Conservation (phyloP, 2,888 invertebrate genomes). For the Stenchaetothrips biformis region DNA sequence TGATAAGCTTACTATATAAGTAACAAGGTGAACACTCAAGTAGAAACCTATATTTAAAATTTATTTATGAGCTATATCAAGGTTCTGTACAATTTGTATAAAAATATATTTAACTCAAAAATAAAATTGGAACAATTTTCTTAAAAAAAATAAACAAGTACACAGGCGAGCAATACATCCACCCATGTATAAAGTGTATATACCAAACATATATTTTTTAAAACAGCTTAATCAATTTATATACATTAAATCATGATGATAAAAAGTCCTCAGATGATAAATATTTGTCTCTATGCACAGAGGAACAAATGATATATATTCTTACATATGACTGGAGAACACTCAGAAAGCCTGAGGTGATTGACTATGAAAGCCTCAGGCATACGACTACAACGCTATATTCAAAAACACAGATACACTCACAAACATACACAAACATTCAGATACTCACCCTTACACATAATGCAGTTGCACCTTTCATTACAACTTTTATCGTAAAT, state of each 20-base stretch:
- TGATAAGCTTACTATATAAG: not conserved
- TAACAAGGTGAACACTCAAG: not conserved
- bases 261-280: not conserved
- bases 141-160: slow-evolving; percentile 9
- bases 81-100: not conserved
- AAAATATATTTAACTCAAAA: not conserved
- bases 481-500: not conserved
- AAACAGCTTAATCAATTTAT: too few relatives aligned
- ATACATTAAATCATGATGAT: too few relatives aligned
- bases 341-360: not conserved
- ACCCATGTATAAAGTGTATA: not conserved
- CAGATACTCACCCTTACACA: not conserved
- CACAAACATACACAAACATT: not conserved
- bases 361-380: not conserved
- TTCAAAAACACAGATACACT: not conserved
- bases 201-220: not conserved
- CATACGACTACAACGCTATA: not conserved
- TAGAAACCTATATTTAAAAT: not conserved
- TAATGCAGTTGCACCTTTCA: not conserved
- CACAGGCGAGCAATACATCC: not conserved
- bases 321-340: slow-evolving; percentile 13
- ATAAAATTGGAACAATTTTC: not conserved
- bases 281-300: not conserved
- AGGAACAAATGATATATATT: not conserved
- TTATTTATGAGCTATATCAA: not conserved